Evolutionary conservation across 1,140 invertebrate genomes (phyloP), one percentile per base, ranked within the genome.

Genomic region (Papilio glaucus): DNA sequence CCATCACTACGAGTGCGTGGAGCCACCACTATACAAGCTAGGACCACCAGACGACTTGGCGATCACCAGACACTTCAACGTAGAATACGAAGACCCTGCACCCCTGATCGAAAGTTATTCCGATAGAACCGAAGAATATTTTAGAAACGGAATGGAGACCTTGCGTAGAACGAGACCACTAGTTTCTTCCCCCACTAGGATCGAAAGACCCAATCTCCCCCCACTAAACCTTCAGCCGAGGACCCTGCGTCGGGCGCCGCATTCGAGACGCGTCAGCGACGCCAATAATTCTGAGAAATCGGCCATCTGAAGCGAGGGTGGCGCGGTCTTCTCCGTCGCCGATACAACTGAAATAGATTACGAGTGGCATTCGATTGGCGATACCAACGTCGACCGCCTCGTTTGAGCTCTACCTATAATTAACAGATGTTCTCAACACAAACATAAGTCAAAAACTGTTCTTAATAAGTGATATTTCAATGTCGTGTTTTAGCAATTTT

Each of bases 161-260:
- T 57, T 95, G 7, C 93, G 93, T 4, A 85, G 92, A 3, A 88
- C 90, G 21, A 88, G 93, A 18, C 93, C 91, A 0, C 89, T 95
- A 13, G 96, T 97, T 0, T 96, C 96, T 10, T 96, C 96, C 0
- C 96, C 97, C 0, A 97, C 96, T 1, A 94, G 96, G 75, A 97
- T 97, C 77, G 96, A 97, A 82, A 95, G 97, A 81, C 96, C 96
- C 0, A 97, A 97, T 88, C 90, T 97, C 53, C 96, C 95, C 3
- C 96, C 96, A 4, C 81, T 97, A 15, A 97, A 97, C 82, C 93
- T 97, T 2, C 95, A 96, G 82, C 96, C 96, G 7, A 83, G 93
- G 4, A 94, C 88, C 2, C 86, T 89, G 4, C 94, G 95, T 37
- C 94, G 95, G 70, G 93, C 94, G 2, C 94, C 95, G 1, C 89